A percentile compares a stretch with the other conserved stretches of the same genome.
Evolutionary conservation across 2,113 vertebrate genomes (phyloP).

Genomic region (Willisornis vidua): DNA sequence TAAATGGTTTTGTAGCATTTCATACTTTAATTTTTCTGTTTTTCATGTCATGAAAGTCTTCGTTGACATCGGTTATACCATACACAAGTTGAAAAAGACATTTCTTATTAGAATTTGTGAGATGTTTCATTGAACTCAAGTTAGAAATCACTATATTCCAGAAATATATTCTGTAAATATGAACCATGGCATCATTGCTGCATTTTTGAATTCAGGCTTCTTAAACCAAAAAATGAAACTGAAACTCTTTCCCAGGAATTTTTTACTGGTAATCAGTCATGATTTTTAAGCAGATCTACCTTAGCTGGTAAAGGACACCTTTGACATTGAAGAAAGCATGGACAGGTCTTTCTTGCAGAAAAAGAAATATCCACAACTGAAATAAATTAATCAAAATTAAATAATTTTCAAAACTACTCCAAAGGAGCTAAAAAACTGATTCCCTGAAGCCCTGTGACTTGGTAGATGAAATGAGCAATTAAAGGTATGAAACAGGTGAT

Average conservation of each 20-base stretch:
- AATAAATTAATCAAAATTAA: neutral
- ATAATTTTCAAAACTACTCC: neutral
- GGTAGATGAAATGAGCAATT: neutral
- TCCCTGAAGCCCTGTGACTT: neutral
- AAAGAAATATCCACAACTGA: neutral
- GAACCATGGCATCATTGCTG: neutral
- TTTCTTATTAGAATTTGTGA: neutral
- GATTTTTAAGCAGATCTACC: neutral
- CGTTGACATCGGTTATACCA: neutral
- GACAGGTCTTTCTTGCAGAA: neutral
- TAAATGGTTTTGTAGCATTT: neutral
- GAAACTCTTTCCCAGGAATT: neutral
- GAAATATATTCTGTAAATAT: neutral
- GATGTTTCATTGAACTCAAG: neutral
- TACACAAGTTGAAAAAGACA: neutral
- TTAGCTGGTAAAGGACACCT: neutral
- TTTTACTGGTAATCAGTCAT: neutral
- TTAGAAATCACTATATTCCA: neutral
- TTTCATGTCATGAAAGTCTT: neutral
- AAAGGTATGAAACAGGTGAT: neutral
- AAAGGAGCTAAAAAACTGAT: neutral
- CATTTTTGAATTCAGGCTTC: neutral
- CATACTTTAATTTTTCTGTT: neutral
- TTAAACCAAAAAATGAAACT: neutral
- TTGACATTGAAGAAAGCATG: neutral